Evolutionary conservation across 2,888 invertebrate species (phyloP).

Genomic region (Drosophila paracracens): DNA sequence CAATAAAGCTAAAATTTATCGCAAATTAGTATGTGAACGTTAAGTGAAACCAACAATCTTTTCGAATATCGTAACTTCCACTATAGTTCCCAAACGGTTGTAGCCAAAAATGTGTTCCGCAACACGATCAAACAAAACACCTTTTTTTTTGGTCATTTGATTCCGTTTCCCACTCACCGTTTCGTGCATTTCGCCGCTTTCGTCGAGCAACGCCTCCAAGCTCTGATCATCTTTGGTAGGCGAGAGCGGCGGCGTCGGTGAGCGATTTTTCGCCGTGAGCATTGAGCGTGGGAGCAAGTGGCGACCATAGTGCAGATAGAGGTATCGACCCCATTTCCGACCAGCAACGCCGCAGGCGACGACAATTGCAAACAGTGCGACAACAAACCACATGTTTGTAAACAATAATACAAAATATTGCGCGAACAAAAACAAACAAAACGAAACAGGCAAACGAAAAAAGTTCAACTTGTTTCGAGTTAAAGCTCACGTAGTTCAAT

Average conservation of each 20-base stretch:
- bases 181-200: slow-evolving; percentile 83
- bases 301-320: slow-evolving; percentile 83
- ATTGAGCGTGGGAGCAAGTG: slow-evolving; percentile 81
- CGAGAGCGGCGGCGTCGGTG: slow-evolving; percentile 83
- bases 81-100: background rate
- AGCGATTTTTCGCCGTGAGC: slow-evolving; percentile 80
- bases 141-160: background rate
- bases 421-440: background rate
- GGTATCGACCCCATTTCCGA: slow-evolving; percentile 83
- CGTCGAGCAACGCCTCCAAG: slow-evolving; percentile 82
- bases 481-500: slow-evolving; percentile 42
- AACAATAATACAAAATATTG: slow-evolving; percentile 19
- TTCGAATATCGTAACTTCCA: background rate
- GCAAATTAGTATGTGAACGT: background rate
- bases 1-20: background rate
- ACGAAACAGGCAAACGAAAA: background rate
- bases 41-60: background rate
- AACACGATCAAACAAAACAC: background rate
- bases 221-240: slow-evolving; percentile 82
- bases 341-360: slow-evolving; percentile 75
- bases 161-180: slow-evolving; percentile 79
- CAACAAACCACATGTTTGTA: slow-evolving; percentile 82
- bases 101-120: background rate
- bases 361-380: slow-evolving; percentile 70
- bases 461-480: slow-evolving; percentile 8